Conservation (phyloP, 1,140 invertebrate species). For the Cylas formicarius region DNA sequence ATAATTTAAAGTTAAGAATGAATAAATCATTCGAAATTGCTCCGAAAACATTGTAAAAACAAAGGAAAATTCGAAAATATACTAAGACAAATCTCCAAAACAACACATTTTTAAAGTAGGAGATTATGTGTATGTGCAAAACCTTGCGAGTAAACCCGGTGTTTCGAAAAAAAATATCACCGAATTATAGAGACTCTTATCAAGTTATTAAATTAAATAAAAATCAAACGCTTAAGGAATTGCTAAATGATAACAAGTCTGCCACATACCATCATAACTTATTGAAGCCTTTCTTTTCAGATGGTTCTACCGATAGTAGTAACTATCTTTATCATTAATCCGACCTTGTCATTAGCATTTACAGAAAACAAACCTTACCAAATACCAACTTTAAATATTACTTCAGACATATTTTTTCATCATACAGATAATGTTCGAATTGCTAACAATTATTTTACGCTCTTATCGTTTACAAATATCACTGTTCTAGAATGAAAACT, state of each 20-base stretch:
- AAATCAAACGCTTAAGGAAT: constrained; percentile 18
- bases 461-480: constrained; percentile 22
- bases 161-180: constrained; percentile 15
- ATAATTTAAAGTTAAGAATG: constrained; percentile 33
- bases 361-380: no score
- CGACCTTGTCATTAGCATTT: no score
- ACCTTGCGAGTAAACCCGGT: constrained; percentile 15
- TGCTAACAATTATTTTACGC: constrained; percentile 15
- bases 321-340: no score
- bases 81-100: constrained; percentile 31
- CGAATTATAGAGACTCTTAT: constrained; percentile 21
- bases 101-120: constrained; percentile 20
- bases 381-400: constrained; percentile 5
- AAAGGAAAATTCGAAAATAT: constrained; percentile 31
- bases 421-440: constrained; percentile 20
- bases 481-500: constrained; percentile 11
- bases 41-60: constrained; percentile 25
- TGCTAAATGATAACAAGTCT: constrained; percentile 16
- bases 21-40: constrained; percentile 33
- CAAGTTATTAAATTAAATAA: constrained; percentile 15
- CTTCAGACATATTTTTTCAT: constrained; percentile 20
- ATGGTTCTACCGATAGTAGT: no score
- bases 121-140: constrained; percentile 21
- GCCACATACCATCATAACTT: constrained; percentile 21
- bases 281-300: constrained; percentile 24